These are phyloP conservation scores for Plutella xylostella DNA, from an alignment of 2,888 invertebrate genomes.

Conservation along the genomic window DNA sequence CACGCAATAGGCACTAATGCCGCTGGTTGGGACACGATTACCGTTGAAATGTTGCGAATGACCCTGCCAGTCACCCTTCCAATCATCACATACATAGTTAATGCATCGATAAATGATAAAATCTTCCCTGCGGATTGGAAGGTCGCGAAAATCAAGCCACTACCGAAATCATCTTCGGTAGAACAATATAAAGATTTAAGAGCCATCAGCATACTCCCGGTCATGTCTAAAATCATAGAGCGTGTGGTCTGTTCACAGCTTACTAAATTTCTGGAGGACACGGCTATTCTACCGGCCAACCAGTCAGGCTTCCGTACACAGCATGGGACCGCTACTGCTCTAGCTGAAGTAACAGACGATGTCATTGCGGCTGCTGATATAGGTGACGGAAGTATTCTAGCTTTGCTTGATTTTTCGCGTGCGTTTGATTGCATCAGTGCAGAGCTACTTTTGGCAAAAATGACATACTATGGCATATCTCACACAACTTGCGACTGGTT, in stretches of 20 bases:
- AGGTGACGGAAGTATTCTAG: not conserved
- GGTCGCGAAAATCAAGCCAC: not conserved
- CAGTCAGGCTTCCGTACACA: not conserved
- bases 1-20: not conserved
- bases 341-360: not conserved
- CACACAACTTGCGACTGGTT: not conserved
- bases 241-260: not conserved
- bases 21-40: not conserved
- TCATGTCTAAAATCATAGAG: too few species aligned
- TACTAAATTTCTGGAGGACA: not conserved
- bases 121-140: not conserved
- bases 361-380: not conserved
- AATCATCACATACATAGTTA: too few species aligned
- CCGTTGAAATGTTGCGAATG: too few species aligned
- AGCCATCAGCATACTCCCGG: not conserved
- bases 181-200: not conserved
- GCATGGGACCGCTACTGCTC: not conserved
- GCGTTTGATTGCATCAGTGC: not conserved
- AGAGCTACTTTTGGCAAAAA: not conserved
- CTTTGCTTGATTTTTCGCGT: not conserved
- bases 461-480: not conserved
- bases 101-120: too few species aligned
- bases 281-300: not conserved
- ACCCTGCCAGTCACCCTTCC: too few species aligned
- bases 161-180: too few species aligned